phyloP scores from a whole-genome alignment of 2,113 vertebrate species.

The Leiothrix lutea region DNA sequence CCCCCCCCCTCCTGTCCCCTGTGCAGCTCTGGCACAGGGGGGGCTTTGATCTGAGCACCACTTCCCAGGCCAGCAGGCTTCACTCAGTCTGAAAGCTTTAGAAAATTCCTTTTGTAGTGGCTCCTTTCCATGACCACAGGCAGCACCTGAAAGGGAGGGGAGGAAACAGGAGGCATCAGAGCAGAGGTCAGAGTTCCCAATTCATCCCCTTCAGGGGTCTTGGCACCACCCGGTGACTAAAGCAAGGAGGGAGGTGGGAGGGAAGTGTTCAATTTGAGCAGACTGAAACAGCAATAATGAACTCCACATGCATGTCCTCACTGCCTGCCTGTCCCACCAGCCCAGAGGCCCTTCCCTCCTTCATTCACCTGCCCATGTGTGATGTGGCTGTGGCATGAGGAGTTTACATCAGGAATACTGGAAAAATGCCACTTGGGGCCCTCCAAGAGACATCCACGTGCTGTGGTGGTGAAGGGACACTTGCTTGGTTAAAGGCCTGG shows the following conservation, averaged over 20 bases:
- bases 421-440: background rate
- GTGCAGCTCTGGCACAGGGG: background rate
- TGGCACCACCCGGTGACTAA: background rate
- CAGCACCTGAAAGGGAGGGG: conserved; percentile 41
- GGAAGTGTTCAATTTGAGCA: conserved; percentile 39
- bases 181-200: conserved; percentile 42
- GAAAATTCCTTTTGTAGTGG: conserved; percentile 44
- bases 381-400: background rate
- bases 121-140: conserved; percentile 14
- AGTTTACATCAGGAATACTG: background rate
- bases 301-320: background rate
- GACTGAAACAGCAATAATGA: background rate
- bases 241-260: background rate
- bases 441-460: fast-evolving
- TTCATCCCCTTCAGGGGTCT: conserved; percentile 13
- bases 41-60: conserved; percentile 8
- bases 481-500: background rate
- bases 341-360: background rate
- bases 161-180: conserved; percentile 10
- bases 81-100: background rate
- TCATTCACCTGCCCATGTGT: background rate
- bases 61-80: background rate
- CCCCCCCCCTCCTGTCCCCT: background rate
- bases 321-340: background rate
- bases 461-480: background rate